phyloP scores from a whole-genome alignment of 37 sponge, comb jelly and placozoan genomes.

The Halisarca cf. caerulea region DNA sequence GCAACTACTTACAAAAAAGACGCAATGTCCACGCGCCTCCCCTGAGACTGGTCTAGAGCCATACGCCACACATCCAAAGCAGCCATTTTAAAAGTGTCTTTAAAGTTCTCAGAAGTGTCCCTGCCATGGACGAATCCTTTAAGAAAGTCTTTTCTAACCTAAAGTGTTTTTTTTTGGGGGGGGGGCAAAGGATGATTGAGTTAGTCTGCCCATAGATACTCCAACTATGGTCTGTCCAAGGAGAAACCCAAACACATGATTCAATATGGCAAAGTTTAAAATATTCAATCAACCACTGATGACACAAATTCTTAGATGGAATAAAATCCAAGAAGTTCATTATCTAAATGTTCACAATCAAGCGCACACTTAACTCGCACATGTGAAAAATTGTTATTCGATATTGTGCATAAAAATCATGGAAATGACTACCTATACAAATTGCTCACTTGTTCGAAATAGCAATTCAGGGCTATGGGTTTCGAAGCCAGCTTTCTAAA shows the following conservation, averaged over 20 bases:
- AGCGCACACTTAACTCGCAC: too few relatives aligned
- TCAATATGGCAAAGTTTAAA: too few relatives aligned
- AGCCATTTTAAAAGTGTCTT: conserved; percentile 42
- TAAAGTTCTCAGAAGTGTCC: conserved; percentile 29
- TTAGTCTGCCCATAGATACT: too few relatives aligned
- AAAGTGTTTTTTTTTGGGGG: neutral
- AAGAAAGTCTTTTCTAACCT: conserved; percentile 60
- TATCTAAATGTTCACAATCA: too few relatives aligned
- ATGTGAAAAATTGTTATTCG: too few relatives aligned
- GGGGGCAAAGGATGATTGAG: neutral
- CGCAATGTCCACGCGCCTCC: neutral
- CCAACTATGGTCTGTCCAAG: too few relatives aligned
- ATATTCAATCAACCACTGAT: too few relatives aligned
- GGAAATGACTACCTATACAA: too few relatives aligned
- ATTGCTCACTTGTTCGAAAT: conserved; percentile 56
- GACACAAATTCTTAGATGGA: too few relatives aligned
- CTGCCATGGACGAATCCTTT: conserved; percentile 15
- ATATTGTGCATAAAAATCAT: too few relatives aligned
- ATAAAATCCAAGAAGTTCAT: too few relatives aligned
- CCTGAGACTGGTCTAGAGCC: conserved; percentile 12
- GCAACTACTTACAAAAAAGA: neutral
- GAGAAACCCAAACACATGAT: too few relatives aligned
- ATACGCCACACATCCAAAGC: conserved; percentile 57
- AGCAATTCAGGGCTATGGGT: conserved; percentile 23
- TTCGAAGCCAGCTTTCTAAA: conserved; percentile 28